Evolutionary conservation across 2,797 vertebrate species (phyloP), one percentile per base, ranked within the genome.

Genomic region (Natrix natrix): DNA sequence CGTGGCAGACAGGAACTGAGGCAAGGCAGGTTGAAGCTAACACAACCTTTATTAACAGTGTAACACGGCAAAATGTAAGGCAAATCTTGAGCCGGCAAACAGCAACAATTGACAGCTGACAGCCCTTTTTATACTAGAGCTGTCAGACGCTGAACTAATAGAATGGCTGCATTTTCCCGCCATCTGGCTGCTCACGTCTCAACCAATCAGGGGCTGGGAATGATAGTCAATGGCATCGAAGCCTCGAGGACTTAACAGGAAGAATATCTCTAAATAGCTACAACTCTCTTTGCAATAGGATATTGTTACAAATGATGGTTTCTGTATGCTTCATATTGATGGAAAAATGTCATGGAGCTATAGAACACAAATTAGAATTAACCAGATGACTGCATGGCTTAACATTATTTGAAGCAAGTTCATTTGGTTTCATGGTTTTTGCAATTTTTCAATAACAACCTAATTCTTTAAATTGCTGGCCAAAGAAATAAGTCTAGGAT

Each of bases 321-420:
- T 24, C 0, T 32, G 60, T 0, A 0, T 91, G 54, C 17, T 94
- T 96, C 90, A 43, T 92, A 91, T 89, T 66, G 93, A 92, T 17
- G 63, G 88, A 93, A 94, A 89, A 94, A 55, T 52, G 61, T 69
- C 93, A 91, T 0, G 1, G 61, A 96, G 95, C 93, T 83, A 94
- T 52, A 66, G 88, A 60, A 87, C 55, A 60, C 57, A 94, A 97
- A 95, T 92, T 60, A 92, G 91, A 96, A 95, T 61, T 87, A 95
- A 86, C 93, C 94, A 88, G 63, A 91, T 92, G 94, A 93, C 57
- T 94, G 92, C 90, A 91, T 87, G 89, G 91, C 94, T 93, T 91
- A 43, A 32, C 57, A 43, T 59, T 93, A 91, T 13, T 17, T 89
- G 43, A 37, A 90, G 74, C 88, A 87, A 69, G n/a, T 90, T 90